Conservation (phyloP, 2,113 vertebrate species). For the Ciconia maguari region DNA sequence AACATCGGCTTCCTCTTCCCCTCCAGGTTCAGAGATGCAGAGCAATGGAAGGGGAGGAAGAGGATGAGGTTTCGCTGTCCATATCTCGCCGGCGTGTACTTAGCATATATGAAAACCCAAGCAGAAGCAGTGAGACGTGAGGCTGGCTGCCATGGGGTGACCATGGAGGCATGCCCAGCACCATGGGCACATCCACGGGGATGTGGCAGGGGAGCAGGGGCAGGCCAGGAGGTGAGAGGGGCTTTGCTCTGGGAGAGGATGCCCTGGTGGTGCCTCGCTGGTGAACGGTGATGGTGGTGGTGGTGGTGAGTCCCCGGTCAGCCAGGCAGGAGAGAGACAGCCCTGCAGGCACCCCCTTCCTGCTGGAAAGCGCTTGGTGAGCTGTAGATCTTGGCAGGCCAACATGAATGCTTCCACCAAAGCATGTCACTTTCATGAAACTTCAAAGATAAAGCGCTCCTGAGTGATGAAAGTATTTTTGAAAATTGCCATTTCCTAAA, state of each 20-base stretch:
- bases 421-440: neutral
- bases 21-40: neutral
- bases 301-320: neutral
- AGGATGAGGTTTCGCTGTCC: neutral
- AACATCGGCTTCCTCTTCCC: neutral
- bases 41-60: neutral
- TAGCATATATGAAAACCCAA: fast-evolving
- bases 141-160: neutral
- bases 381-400: neutral
- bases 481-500: neutral
- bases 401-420: neutral
- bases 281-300: neutral
- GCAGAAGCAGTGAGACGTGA: neutral
- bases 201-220: neutral
- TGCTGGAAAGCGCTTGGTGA: neutral
- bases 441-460: neutral
- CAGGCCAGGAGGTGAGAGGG: neutral
- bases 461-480: neutral
- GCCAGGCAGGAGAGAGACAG: neutral
- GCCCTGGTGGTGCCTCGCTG: neutral
- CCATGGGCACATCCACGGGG: fast-evolving
- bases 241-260: neutral
- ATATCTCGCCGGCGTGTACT: fast-evolving
- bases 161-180: neutral
- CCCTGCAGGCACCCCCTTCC: neutral